phyloP scores from a whole-genome alignment of 2,113 vertebrate genomes.

The Cercopithecus mona region DNA sequence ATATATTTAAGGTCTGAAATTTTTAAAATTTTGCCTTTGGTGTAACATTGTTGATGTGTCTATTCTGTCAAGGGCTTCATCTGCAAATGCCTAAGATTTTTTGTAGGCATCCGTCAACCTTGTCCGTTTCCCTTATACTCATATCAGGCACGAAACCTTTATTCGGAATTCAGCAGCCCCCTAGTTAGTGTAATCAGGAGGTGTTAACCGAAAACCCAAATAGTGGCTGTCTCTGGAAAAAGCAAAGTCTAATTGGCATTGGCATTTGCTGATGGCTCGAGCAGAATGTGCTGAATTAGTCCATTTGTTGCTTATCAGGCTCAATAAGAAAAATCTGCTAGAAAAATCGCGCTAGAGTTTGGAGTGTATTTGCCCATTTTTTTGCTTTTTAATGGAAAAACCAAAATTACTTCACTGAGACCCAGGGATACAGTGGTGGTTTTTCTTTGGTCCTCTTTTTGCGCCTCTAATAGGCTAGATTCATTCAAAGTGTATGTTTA shows the following conservation, averaged over 20 bases:
- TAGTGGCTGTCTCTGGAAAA: not conserved
- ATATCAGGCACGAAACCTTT: not conserved
- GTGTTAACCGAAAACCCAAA: not conserved
- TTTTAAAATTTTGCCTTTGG: not conserved
- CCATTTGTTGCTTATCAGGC: not conserved
- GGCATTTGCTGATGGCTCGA: not conserved
- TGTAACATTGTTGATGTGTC: not conserved
- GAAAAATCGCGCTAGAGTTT: not conserved
- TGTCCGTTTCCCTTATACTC: not conserved
- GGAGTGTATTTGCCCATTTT: not conserved
- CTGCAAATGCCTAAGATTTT: not conserved
- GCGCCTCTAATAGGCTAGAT: not conserved
- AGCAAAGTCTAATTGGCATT: not conserved
- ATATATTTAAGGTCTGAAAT: not conserved
- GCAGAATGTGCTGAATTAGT: not conserved
- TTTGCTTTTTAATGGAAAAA: slow-evolving; percentile 13
- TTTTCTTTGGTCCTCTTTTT: not conserved
- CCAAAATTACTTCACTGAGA: not conserved
- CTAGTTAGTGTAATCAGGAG: not conserved
- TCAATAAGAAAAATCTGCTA: not conserved
- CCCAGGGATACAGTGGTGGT: not conserved
- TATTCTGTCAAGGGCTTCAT: not conserved
- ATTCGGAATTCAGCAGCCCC: not conserved
- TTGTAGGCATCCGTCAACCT: not conserved
- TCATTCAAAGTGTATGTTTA: not conserved